Percentiles rank a stretch among this genome's conserved stretches.
Conservation (phyloP, 37 sponge, comb jelly and placozoan species). For the Sycon ciliatum region DNA sequence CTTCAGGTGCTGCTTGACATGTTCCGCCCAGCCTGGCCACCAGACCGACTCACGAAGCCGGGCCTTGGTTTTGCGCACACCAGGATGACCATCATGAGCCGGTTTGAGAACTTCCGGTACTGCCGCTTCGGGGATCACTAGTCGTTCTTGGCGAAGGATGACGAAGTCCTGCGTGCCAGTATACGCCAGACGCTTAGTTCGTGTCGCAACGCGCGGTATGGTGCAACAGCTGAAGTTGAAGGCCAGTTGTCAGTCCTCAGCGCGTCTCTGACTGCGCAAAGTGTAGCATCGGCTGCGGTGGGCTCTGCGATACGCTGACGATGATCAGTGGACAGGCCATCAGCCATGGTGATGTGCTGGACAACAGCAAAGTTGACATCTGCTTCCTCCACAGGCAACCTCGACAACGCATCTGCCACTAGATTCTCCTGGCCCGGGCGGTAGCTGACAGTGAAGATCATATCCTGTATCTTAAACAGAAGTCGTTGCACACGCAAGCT, state of each 20-base stretch:
- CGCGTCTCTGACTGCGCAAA: no score
- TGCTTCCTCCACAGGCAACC: background rate
- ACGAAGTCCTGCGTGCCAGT: background rate
- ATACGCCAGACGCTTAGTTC: no score
- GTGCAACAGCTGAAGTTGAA: no score
- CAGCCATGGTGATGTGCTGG: background rate
- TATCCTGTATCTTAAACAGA: constrained; percentile 31
- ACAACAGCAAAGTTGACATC: background rate
- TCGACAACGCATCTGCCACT: constrained; percentile 43
- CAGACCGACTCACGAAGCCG: constrained; percentile 23
- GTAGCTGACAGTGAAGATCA: constrained; percentile 32
- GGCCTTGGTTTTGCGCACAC: constrained; percentile 27
- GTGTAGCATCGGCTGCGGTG: no score
- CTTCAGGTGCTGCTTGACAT: constrained; percentile 19
- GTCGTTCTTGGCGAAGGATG: background rate
- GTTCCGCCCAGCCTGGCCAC: no score
- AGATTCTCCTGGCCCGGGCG: constrained; percentile 34
- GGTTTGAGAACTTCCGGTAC: constrained; percentile 5
- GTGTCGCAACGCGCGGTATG: no score
- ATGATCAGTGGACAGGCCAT: no score
- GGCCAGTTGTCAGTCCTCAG: no score
- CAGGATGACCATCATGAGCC: constrained; percentile 31
- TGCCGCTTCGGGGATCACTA: constrained; percentile 18
- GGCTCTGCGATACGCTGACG: no score
- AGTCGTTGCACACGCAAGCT: constrained; percentile 35